Evolutionary conservation across 2,113 vertebrate genomes (phyloP).

Genomic region (Mus spicilegus): DNA sequence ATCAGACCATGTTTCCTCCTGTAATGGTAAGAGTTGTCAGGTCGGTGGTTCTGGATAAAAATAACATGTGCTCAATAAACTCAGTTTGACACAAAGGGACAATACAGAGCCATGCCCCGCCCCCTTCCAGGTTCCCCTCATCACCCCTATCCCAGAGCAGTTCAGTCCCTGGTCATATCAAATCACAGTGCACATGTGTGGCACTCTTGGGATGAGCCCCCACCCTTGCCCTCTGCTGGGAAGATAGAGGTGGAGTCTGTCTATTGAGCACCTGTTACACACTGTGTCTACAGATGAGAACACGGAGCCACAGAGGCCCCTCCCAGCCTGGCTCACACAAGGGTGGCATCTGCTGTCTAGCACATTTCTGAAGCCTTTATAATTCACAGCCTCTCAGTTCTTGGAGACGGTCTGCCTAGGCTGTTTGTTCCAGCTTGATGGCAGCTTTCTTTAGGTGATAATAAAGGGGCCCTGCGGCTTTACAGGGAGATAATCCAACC

Average conservation of each 20-base stretch:
- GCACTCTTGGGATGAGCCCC: rapidly evolving
- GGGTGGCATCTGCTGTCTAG: background rate
- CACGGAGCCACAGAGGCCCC: background rate
- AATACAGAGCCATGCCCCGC: no score
- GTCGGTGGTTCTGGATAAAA: background rate
- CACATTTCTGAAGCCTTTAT: constrained; percentile 68
- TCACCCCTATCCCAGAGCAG: background rate
- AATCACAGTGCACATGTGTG: no score
- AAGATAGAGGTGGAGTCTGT: background rate
- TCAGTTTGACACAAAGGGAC: background rate
- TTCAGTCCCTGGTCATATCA: background rate
- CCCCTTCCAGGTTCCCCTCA: background rate
- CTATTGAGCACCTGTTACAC: background rate
- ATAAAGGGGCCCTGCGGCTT: constrained; percentile 75
- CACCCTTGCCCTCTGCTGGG: background rate
- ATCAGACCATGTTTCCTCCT: no score
- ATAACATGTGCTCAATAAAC: rapidly evolving
- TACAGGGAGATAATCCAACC: constrained; percentile 80
- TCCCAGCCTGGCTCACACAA: background rate
- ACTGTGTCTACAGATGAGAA: background rate
- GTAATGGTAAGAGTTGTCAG: no score
- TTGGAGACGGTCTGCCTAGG: constrained; percentile 65
- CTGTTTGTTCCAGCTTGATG: constrained; percentile 81
- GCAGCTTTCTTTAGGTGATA: constrained; percentile 82
- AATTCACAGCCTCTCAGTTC: constrained; percentile 27